Percentiles rank a stretch among this genome's conserved stretches.
phyloP scores from a whole-genome alignment of 2,113 vertebrate species.

The Calidris pygmaea region DNA sequence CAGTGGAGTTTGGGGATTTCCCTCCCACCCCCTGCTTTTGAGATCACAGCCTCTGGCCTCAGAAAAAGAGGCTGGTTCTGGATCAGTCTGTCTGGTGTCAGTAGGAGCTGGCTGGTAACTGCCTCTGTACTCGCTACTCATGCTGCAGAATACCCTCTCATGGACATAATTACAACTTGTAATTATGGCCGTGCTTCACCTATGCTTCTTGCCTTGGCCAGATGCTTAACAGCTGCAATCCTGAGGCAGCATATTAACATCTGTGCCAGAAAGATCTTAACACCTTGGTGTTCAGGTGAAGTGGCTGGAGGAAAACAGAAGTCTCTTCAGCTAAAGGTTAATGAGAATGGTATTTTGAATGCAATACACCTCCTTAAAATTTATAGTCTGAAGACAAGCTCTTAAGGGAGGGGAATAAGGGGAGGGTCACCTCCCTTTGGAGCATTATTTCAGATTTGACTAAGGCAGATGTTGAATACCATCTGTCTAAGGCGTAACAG shows the following conservation, averaged over 20 bases:
- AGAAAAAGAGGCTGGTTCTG: background rate
- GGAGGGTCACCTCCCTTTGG: too few species aligned
- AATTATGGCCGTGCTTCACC: accelerated
- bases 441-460: accelerated
- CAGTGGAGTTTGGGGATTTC: background rate
- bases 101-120: background rate
- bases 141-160: accelerated
- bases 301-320: background rate
- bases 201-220: background rate
- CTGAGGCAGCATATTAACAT: background rate
- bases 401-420: accelerated
- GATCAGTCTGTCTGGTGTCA: background rate
- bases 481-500: too few species aligned
- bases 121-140: background rate
- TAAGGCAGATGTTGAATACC: accelerated
- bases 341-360: background rate
- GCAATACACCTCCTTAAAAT: too few species aligned
- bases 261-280: background rate
- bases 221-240: background rate
- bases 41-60: too few species aligned
- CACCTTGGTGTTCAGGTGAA: background rate
- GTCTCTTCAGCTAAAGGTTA: background rate
- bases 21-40: background rate
- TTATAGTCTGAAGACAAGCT: accelerated
- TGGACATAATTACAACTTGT: accelerated